Evolutionary conservation across 2,797 vertebrate species (phyloP).

Genomic region (Thunnus albacares): DNA sequence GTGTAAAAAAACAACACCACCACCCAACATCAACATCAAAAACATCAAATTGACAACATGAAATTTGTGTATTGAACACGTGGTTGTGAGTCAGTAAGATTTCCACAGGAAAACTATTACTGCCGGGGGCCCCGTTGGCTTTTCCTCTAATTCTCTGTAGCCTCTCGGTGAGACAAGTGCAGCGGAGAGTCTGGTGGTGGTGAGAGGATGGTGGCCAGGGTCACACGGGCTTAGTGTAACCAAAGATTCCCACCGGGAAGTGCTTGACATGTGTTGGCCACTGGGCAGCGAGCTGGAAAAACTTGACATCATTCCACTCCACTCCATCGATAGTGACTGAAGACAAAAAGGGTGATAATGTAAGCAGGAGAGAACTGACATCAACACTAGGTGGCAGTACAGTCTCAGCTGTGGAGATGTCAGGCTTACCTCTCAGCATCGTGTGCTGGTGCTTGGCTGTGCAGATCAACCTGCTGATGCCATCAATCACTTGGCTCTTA

Average conservation of each 20-base stretch:
- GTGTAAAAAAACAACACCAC: slow-evolving; percentile 80
- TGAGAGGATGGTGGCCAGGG: slow-evolving; percentile 35
- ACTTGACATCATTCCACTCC: slow-evolving; percentile 95
- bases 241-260: slow-evolving; percentile 93
- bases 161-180: slow-evolving; percentile 71
- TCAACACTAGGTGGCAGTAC: slow-evolving; percentile 67
- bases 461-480: slow-evolving; percentile 90
- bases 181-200: slow-evolving; percentile 59
- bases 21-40: slow-evolving; percentile 74
- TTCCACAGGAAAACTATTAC: slow-evolving; percentile 88
- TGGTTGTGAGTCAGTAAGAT: slow-evolving; percentile 76
- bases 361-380: neutral
- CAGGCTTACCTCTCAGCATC: slow-evolving; percentile 82
- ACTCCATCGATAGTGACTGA: slow-evolving; percentile 93
- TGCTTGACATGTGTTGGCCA: slow-evolving; percentile 95
- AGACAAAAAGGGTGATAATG: neutral
- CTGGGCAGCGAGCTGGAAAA: slow-evolving; percentile 96
- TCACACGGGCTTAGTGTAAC: slow-evolving; percentile 90
- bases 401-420: neutral
- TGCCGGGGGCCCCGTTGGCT: slow-evolving; percentile 53
- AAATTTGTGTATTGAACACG: slow-evolving; percentile 75
- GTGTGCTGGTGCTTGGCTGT: slow-evolving; percentile 90
- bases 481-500: slow-evolving; percentile 90
- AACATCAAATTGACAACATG: slow-evolving; percentile 79
- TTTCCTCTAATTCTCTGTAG: slow-evolving; percentile 59